A percentile compares a stretch with the other conserved stretches of the same genome.
Conservation (phyloP, 2,888 invertebrate species). For the Acronicta alni region DNA sequence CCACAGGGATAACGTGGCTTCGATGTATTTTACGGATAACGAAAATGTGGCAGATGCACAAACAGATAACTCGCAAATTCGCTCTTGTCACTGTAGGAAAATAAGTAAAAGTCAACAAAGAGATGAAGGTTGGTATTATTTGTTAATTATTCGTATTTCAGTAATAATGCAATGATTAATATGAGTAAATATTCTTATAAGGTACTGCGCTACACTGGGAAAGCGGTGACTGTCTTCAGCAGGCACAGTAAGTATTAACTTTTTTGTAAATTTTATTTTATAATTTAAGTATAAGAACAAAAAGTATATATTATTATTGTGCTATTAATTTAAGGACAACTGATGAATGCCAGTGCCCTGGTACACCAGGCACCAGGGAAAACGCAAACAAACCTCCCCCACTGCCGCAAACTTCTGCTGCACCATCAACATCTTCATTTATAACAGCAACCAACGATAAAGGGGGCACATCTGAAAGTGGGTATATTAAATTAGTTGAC, state of each 20-base stretch:
- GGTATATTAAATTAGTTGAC: constrained; percentile 73
- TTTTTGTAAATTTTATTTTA: background rate
- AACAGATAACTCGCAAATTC: constrained; percentile 8
- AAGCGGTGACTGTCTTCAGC: constrained; percentile 48
- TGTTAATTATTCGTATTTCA: background rate
- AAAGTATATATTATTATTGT: background rate
- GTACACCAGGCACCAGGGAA: constrained; percentile 22
- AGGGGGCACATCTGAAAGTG: constrained; percentile 60
- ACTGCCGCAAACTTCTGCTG: constrained; percentile 55
- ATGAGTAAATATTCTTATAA: constrained; percentile 20
- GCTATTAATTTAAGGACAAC: constrained; percentile 32
- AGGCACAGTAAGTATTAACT: constrained; percentile 48
- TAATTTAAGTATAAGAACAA: background rate
- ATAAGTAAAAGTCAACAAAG: constrained; percentile 33
- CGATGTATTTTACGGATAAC: constrained; percentile 65
- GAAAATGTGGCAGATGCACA: constrained; percentile 19
- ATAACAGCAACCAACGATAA: constrained; percentile 69
- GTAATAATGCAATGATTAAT: background rate
- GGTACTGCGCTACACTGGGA: constrained; percentile 47
- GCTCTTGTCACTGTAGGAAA: constrained; percentile 35
- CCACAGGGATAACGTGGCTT: constrained; percentile 77
- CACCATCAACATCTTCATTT: constrained; percentile 71
- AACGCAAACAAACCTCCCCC: constrained; percentile 11
- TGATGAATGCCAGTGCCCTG: constrained; percentile 31
- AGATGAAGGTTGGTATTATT: constrained; percentile 38